Base-by-base conservation (phyloP, 2,113 vertebrate species). In the Glareola pratincola region DNA sequence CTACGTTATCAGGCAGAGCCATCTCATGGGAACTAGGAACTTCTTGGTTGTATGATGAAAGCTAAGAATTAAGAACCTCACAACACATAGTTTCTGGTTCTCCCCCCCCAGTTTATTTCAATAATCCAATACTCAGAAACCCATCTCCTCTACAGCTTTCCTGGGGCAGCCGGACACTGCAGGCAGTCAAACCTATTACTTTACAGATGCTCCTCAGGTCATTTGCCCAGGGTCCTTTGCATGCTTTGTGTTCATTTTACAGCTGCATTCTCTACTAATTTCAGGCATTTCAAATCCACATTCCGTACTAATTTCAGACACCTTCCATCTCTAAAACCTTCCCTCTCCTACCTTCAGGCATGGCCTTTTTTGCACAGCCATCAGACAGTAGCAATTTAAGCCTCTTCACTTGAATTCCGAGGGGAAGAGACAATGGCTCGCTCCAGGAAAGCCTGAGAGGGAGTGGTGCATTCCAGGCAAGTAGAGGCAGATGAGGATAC, bases 401-500 rank as follows among this genome's bases (percentile, higher is more conserved):
- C 39, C 36, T 77, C 69, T 77, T 45, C 48, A 23, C 50, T 50
- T 29, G 29, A 85, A 92, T 80, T 84, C 75, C 83, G 59, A 23
- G n/a, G 41, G 23, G 32, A 85, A 63, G 41, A 95, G 63, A 90
- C 67, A 85, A 85, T 32, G 16, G 19, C 50, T 93, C 4, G 12
- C 54, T 77, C n/a, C 39, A 75, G 6, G 39, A 86, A 73, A 48
- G 54, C 41, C 76, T 92, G 48, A 26, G 36, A 77, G 73, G 92
- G 92, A 95, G 88, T 17, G 92, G 76, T 89, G 47, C 92, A 89
- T 94, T 96, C 94, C 94, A 78, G 37, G 56, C 92, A 78, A 87
- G 95, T 26, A 80, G 9, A 26, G 80, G 41, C 97, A 94, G 19
- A 83, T 80, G 60, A 29, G 56, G 67, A 78, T 14, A 32, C 0